Conservation (phyloP, 92 coral and sea anemone genomes). For the Porites divaricata region DNA sequence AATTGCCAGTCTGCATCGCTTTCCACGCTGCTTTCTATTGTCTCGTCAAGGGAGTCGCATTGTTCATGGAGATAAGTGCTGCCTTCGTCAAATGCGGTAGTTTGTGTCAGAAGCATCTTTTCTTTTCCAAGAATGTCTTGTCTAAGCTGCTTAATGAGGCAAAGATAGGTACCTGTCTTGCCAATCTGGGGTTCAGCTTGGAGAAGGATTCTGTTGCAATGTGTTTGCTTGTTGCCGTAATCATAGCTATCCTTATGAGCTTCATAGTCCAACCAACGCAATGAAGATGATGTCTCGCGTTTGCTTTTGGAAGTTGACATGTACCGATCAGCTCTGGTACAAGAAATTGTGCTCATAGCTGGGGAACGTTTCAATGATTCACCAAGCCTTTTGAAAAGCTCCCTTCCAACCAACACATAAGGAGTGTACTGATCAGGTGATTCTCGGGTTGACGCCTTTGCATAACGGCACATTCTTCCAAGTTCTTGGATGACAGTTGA, state of each 20-base stretch:
- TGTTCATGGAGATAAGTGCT: not conserved
- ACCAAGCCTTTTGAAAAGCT: conserved; percentile 19
- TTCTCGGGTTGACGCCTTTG: not conserved
- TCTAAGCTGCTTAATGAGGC: conserved; percentile 15
- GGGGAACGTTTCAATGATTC: conserved; percentile 30
- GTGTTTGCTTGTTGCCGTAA: conserved; percentile 16
- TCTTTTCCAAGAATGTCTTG: not conserved
- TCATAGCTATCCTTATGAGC: conserved; percentile 57
- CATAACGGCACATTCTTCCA: conserved; percentile 63
- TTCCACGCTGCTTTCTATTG: not conserved
- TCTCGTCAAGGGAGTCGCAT: not conserved
- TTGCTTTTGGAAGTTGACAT: conserved; percentile 18
- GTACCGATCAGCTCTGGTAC: conserved; percentile 42
- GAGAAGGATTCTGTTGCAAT: conserved; percentile 53
- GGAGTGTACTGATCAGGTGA: conserved; percentile 9
- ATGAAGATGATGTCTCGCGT: not conserved
- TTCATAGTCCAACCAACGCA: conserved; percentile 42
- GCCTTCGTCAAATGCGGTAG: conserved; percentile 15
- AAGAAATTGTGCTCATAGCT: conserved; percentile 38
- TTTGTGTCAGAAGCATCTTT: not conserved
- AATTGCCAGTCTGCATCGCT: not conserved
- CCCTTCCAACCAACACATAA: conserved; percentile 48
- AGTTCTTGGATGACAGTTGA: conserved; percentile 53
- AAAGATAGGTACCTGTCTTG: conserved; percentile 55
- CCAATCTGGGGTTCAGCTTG: conserved; percentile 71